A percentile compares a stretch with the other conserved stretches of the same genome.
These are phyloP conservation scores for Ibidorhyncha struthersii DNA, from an alignment of 2,113 vertebrate species.

Conservation along the genomic window DNA sequence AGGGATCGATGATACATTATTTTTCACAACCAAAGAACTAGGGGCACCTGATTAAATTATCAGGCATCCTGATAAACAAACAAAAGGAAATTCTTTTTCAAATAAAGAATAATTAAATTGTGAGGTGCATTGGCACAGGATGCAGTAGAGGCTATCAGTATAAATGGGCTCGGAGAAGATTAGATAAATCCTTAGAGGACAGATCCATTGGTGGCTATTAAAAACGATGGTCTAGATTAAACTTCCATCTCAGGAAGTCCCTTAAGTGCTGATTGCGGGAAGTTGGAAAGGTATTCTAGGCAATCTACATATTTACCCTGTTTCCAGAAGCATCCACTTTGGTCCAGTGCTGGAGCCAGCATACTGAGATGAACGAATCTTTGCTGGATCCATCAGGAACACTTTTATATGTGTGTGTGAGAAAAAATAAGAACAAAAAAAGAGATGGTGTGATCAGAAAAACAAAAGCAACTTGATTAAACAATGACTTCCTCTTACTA, in stretches of 20 bases:
- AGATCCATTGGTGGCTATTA: conserved; percentile 9
- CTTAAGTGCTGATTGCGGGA: neutral
- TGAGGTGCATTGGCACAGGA: conserved; percentile 37
- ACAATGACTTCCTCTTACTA: neutral
- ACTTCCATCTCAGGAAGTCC: conserved; percentile 1
- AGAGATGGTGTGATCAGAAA: neutral
- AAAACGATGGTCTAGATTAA: neutral
- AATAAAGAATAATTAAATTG: conserved; percentile 55
- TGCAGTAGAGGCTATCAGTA: conserved; percentile 8
- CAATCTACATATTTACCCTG: neutral
- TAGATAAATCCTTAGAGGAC: conserved; percentile 41
- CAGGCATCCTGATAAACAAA: conserved; percentile 58
- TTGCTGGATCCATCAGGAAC: neutral
- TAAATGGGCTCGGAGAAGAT: conserved; percentile 39
- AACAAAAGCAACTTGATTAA: neutral
- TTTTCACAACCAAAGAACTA: conserved; percentile 25
- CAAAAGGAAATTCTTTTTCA: conserved; percentile 59
- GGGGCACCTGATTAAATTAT: conserved; percentile 16
- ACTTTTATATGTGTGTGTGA: neutral
- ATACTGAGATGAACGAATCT: neutral
- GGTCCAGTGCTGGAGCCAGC: neutral
- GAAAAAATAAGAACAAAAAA: neutral
- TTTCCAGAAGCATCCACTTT: neutral
- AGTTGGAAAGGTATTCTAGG: neutral
- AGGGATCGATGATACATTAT: neutral